Conservation (phyloP, 1,140 invertebrate species). For the Proales similis region DNA sequence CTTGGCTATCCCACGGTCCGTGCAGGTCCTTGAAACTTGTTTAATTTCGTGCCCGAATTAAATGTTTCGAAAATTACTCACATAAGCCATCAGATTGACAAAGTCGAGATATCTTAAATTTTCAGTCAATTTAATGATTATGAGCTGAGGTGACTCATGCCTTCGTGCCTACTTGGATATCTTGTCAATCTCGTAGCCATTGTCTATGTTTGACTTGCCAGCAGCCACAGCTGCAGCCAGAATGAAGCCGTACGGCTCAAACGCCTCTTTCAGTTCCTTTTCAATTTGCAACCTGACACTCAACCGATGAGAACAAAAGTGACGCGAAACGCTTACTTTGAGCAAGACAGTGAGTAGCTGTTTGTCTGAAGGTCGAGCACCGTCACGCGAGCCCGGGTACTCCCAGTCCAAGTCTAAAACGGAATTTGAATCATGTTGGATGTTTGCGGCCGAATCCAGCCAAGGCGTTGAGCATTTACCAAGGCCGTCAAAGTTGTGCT, state of each 20-base stretch:
- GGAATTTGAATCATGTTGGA: conserved; percentile 34
- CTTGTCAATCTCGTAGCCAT: conserved; percentile 79
- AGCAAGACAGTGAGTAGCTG: neutral
- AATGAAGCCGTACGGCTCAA: conserved; percentile 49
- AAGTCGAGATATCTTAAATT: conserved; percentile 73
- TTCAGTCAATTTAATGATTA: neutral
- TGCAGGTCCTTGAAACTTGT: conserved; percentile 62
- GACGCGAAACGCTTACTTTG: conserved; percentile 16
- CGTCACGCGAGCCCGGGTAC: conserved; percentile 41
- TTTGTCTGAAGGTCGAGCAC: conserved; percentile 39
- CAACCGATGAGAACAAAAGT: too few relatives aligned
- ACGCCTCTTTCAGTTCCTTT: conserved; percentile 39
- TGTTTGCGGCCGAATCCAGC: neutral
- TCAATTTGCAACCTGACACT: neutral
- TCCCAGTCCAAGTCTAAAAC: conserved; percentile 45
- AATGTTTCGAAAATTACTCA: neutral
- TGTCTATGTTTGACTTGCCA: conserved; percentile 78
- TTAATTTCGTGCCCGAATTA: neutral
- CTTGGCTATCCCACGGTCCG: conserved; percentile 86
- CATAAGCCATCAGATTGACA: conserved; percentile 80
- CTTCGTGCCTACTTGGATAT: conserved; percentile 67
- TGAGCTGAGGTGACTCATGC: too few relatives aligned
- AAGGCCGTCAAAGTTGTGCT: conserved; percentile 50
- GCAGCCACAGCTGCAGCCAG: conserved; percentile 87
- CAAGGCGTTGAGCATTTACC: conserved; percentile 17